A percentile compares a stretch with the other conserved stretches of the same genome.
Conservation (phyloP, 2,888 invertebrate genomes). For the Caenorhabditis drosophilae region DNA sequence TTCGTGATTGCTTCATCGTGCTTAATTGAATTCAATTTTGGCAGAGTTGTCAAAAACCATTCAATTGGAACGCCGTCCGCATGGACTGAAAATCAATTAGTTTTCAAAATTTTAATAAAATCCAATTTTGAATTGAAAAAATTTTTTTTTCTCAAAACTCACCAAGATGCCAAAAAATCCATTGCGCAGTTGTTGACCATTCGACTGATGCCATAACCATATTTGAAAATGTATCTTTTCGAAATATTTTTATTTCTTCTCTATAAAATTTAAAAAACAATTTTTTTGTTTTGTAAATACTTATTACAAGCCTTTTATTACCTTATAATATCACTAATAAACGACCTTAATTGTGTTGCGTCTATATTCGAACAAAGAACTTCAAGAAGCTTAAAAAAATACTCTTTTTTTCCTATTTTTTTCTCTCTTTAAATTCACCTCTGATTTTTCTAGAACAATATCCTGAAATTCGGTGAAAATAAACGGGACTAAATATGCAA, state of each 20-base stretch:
- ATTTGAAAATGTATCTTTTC: slow-evolving; percentile 72
- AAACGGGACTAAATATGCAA: slow-evolving; percentile 84
- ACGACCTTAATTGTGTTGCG: slow-evolving; percentile 83
- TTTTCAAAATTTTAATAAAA: too few relatives aligned
- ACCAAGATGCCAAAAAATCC: slow-evolving; percentile 90
- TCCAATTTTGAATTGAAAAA: too few relatives aligned
- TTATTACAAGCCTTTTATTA: slow-evolving; percentile 1
- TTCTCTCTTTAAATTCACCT: background rate
- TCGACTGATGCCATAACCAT: slow-evolving; percentile 78
- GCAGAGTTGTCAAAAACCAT: slow-evolving; percentile 45
- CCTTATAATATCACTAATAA: slow-evolving; percentile 79
- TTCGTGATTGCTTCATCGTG: slow-evolving; percentile 92
- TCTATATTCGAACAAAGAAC: slow-evolving; percentile 89
- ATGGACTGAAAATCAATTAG: slow-evolving; percentile 27
- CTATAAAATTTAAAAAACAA: slow-evolving; percentile 75
- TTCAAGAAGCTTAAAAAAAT: slow-evolving; percentile 78
- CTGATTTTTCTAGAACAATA: slow-evolving; percentile 9
- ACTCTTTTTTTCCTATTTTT: too few relatives aligned
- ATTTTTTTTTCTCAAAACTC: background rate
- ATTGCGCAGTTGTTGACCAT: slow-evolving; percentile 97
- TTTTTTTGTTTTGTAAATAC: background rate
- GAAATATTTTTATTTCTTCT: slow-evolving; percentile 77
- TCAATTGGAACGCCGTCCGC: slow-evolving; percentile 53
- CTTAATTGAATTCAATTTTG: slow-evolving; percentile 78
- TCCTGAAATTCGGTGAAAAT: slow-evolving; percentile 78